These are phyloP conservation scores for Drosophila prostipennis DNA, from an alignment of 2,888 invertebrate species.

Conservation along the genomic window DNA sequence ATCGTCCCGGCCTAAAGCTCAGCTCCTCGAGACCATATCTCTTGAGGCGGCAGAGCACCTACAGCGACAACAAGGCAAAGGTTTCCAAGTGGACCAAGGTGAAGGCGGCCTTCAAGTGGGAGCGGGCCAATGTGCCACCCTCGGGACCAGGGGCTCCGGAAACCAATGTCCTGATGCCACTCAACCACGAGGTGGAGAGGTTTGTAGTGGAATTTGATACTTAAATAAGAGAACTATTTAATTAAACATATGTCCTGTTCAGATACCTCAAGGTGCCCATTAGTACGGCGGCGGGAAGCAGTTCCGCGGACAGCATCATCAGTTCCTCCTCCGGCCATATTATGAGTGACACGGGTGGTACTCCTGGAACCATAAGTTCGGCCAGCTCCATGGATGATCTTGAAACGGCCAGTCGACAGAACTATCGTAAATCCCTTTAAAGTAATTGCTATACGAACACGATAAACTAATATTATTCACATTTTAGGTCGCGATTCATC, in stretches of 20 bases:
- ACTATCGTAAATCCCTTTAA: slow-evolving; percentile 56
- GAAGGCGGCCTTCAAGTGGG: slow-evolving; percentile 95
- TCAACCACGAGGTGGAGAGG: slow-evolving; percentile 85
- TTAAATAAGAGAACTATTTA: too few species aligned
- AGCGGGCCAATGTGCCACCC: slow-evolving; percentile 87
- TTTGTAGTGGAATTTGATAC: slow-evolving; percentile 18
- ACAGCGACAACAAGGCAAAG: slow-evolving; percentile 83
- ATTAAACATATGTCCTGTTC: too few species aligned
- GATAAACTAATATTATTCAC: neutral
- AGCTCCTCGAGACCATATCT: slow-evolving; percentile 68
- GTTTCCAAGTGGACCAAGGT: slow-evolving; percentile 94
- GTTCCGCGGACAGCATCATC: slow-evolving; percentile 86
- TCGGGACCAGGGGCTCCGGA: slow-evolving; percentile 75
- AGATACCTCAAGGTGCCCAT: slow-evolving; percentile 85
- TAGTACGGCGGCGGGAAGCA: slow-evolving; percentile 84
- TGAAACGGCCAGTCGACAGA: slow-evolving; percentile 64
- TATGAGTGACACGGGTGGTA: slow-evolving; percentile 86
- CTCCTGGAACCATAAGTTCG: slow-evolving; percentile 88
- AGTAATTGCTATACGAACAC: neutral
- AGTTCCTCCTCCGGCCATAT: slow-evolving; percentile 84
- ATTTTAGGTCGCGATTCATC: slow-evolving; percentile 82
- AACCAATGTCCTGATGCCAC: slow-evolving; percentile 84
- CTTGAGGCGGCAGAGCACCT: slow-evolving; percentile 83
- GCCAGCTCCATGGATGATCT: slow-evolving; percentile 90
- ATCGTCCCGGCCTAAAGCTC: slow-evolving; percentile 52